Base-by-base conservation (phyloP, 2,113 vertebrate species). In the Archocentrus centrarchus region DNA sequence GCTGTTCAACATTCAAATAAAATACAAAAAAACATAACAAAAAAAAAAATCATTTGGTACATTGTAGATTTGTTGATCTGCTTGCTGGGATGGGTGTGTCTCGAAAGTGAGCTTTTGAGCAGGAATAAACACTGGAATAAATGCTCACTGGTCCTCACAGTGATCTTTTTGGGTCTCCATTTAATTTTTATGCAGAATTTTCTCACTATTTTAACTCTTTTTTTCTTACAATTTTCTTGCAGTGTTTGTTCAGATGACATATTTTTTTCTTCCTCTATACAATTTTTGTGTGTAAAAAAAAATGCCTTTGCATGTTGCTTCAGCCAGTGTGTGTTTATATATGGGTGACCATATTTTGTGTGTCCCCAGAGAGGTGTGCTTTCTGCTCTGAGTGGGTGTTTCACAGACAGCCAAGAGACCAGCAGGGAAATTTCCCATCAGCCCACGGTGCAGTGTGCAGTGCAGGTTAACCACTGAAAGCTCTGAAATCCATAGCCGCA, bases 391-490 rank as follows among this genome's bases (percentile, higher is more conserved):
- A 90, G 93, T 92, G 88, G 92, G 92, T 58, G 86, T 92, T 91
- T 90, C 89, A 79, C 79, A 93, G 87, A 89, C 90, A 89, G 86
- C 80, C 86, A 87, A 88, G 89, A 88, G 89, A 91, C 88, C 85
- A 80, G 81, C 78, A 58, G 86, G 90, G 85, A 93, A 86, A 89
- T 91, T 91, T 92, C 91, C 92, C 93, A 92, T 92, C 87, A 92
- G 88, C 78, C 85, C 90, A 39, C 79, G 32, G 57, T 83, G 93
- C 88, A 85, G 79, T 62, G 80, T 82, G 87, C 73, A 66, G 82
- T 63, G 85, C 89, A 93, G 92, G 93, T 95, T 95, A 92, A 94
- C 90, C 89, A 93, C 88, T 86, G 79, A 92, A 92, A 77, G 88
- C 88, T 89, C 85, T 88, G 87, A 91, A 91, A 94, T 92, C 89